Percentiles rank a stretch among this genome's conserved stretches.
These are phyloP conservation scores for Cheilosia impressa DNA, from an alignment of 2,888 invertebrate species.

Conservation along the genomic window DNA sequence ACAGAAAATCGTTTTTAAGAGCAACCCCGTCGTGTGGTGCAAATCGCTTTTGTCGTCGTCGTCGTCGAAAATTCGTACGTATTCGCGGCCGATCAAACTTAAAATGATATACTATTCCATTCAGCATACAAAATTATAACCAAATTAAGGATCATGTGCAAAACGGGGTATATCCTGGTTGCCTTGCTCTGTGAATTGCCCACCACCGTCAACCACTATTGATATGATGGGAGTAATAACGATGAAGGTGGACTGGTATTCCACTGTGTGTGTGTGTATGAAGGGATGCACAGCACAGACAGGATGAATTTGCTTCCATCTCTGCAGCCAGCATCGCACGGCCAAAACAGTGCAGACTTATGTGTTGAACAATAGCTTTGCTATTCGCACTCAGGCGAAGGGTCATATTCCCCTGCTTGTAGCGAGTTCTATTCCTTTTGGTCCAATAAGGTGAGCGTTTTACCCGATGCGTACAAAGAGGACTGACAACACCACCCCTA, in stretches of 20 bases:
- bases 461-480: slow-evolving; percentile 47
- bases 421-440: slow-evolving; percentile 44
- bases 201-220: slow-evolving; percentile 62
- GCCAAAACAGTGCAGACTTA: not conserved
- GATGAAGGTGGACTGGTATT: slow-evolving; percentile 50
- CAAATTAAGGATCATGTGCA: slow-evolving; percentile 84
- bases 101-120: slow-evolving; percentile 84
- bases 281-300: slow-evolving; percentile 55
- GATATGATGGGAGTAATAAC: slow-evolving; percentile 65
- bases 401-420: slow-evolving; percentile 36
- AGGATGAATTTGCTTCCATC: slow-evolving; percentile 20
- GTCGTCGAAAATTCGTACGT: slow-evolving; percentile 79
- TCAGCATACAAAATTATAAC: slow-evolving; percentile 83
- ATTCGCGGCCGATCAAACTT: slow-evolving; percentile 84
- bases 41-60: slow-evolving; percentile 67
- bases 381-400: slow-evolving; percentile 23
- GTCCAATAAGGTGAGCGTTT: slow-evolving; percentile 65
- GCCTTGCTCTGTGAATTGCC: slow-evolving; percentile 59
- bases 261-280: slow-evolving; percentile 33
- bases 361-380: not conserved
- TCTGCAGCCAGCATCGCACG: not conserved
- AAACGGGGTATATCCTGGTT: slow-evolving; percentile 72
- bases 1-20: slow-evolving; percentile 50
- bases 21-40: slow-evolving; percentile 62
- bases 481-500: slow-evolving; percentile 41